phyloP scores from a whole-genome alignment of 2,797 vertebrate genomes.

The Syngnathus acus region DNA sequence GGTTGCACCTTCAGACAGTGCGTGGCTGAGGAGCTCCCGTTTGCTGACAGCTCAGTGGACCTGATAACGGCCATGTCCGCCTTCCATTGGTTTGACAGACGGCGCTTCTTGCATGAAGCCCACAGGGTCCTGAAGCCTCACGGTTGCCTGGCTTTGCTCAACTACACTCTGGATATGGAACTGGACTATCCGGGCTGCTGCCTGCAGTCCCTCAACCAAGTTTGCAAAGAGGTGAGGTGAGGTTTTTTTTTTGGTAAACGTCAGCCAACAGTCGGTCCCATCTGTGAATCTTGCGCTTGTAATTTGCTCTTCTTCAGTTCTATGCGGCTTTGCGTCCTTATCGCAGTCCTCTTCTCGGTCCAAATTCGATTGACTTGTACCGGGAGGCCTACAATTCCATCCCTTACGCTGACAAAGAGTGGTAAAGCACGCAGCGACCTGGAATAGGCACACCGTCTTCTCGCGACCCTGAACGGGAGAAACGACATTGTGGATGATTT shows the following conservation, averaged over 20 bases:
- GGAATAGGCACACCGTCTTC: not conserved
- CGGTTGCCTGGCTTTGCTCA: conserved; percentile 72
- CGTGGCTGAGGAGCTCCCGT: conserved; percentile 71
- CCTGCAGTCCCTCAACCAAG: conserved; percentile 55
- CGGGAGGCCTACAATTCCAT: conserved; percentile 62
- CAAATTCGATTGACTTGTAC: conserved; percentile 40
- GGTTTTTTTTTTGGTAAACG: not conserved
- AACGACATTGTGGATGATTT: not conserved
- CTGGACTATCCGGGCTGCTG: conserved; percentile 57
- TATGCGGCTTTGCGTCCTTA: conserved; percentile 50
- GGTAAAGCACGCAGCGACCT: conserved; percentile 55
- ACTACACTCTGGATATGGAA: conserved; percentile 69
- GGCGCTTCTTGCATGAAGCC: conserved; percentile 66
- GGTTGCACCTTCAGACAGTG: conserved; percentile 52
- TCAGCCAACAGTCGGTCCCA: not conserved
- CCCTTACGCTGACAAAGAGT: conserved; percentile 72
- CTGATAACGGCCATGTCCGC: conserved; percentile 72
- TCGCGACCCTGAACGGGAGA: not conserved
- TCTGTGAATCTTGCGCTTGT: not conserved
- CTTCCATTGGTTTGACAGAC: conserved; percentile 76
- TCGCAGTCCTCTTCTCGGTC: conserved; percentile 42
- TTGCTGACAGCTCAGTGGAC: conserved; percentile 66
- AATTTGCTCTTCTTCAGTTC: conserved; percentile 38
- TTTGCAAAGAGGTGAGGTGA: conserved; percentile 68
- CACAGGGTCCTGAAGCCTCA: conserved; percentile 65